Evolutionary conservation across 2,888 invertebrate species (phyloP), one percentile per base, ranked within the genome.

Genomic region (Gerris lacustris): DNA sequence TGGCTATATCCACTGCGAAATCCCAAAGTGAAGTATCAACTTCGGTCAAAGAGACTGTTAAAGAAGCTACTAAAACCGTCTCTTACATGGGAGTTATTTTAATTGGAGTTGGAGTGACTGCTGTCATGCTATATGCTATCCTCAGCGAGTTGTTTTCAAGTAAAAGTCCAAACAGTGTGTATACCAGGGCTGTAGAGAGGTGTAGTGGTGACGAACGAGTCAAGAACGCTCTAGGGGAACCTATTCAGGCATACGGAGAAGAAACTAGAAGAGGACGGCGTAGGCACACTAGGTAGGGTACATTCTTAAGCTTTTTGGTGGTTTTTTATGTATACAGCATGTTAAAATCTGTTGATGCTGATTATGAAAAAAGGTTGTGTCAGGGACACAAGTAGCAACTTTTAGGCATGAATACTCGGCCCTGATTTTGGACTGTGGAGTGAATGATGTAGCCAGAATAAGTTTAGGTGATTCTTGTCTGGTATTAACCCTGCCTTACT

Each of bases 201-300:
- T 92, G 94, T 77, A 86, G 87, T 75, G 84, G 88, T 77, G 89
- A 94, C 81, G 83, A 87, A 6, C 84, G 88, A 78, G 85, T 96
- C 1, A 85, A 87, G 77, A 91, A 94, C 81, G 85, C 88, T n/a
- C 82, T 96, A 70, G 96, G 96, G n/a, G 83, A 87, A 73, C 94
- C 95, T 6, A 90, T 96, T 47, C 94, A 90, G 80, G 92, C 91
- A 1, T 92, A 86, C 80, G 96, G 96, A 0, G 94, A 95, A 80
- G 91, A 92, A 79, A 90, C 89, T 0, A 84, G 90, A 31, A 83
- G 95, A 75, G 88, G 96, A 63, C 83, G 94, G 73, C 84, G 94
- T 66, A 87, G 90, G 74, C 93, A 93, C 83, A 90, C 94, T 64
- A 90, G 82, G 85, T 85, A 79, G 43, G 2, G 62, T 5, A 62